Evolutionary conservation across 2,888 invertebrate genomes (phyloP), one percentile per base, ranked within the genome.

Genomic region (Onthophagus sagittarius): DNA sequence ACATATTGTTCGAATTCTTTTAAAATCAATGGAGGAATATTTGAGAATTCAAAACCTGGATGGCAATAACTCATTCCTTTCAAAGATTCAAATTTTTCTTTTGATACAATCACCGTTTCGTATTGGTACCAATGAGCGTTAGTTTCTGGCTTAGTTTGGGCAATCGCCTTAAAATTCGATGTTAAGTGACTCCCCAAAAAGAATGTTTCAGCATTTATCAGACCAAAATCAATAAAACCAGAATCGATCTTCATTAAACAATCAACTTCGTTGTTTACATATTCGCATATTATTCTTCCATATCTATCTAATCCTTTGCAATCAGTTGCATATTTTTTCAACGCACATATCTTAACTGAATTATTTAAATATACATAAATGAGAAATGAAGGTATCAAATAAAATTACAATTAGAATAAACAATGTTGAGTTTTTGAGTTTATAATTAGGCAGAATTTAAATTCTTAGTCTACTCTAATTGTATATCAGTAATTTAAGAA

Each of bases 121-220:
- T 89, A 91, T 7, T 89, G 77, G 5, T 75, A 73, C 33, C 65
- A 1, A 15, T 15, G n/a, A 23, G 3, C 23, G 2, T 32, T 23
- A 9, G 23, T 31, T n/a, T 15, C 31, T n/a, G 31, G 67, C n/a
- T 15, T 64, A 15, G 85, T 82, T 69, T 89, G 82, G 71, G 88
- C 85, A 4, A 87, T 89, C 0, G 89, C 77, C 0, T 89, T 87
- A 0, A 86, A 81, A 72, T 86, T 83, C 39, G 83, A 84, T 0
- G 81, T 84, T 0, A 86, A 85, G 39, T 85, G 85, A 0, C 86
- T 83, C 7, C 90, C 84, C 4, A 92, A 82, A 0, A 91, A 80
- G 3, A 89, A 86, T 78, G 90, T 90, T 80, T 92, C 92, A 2
- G 91, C 88, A 0, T 86, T 85, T 79, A 92, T 89, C 62, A 88